phyloP scores from a whole-genome alignment of 2,797 vertebrate genomes.

The Pogoniulus pusillus region DNA sequence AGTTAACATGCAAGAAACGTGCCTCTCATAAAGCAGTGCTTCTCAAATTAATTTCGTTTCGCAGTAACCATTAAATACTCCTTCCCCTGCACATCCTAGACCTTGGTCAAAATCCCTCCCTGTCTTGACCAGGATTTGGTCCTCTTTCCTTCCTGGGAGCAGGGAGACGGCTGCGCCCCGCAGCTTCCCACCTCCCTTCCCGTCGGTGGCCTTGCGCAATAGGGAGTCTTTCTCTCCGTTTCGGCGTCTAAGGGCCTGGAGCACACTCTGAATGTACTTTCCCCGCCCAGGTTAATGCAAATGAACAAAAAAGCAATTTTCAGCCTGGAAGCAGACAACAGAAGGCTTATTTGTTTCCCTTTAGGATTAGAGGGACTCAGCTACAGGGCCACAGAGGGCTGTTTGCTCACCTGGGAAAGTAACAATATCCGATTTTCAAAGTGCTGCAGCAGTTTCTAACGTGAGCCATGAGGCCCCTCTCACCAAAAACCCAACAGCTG shows the following conservation, averaged over 20 bases:
- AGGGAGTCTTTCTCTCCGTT: neutral
- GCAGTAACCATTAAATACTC: neutral
- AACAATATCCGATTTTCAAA: neutral
- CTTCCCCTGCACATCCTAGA: neutral
- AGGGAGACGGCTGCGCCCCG: neutral
- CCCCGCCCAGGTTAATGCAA: slow-evolving; percentile 22
- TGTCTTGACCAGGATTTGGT: neutral
- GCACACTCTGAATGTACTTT: slow-evolving; percentile 14
- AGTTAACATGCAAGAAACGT: neutral
- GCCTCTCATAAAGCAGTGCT: neutral
- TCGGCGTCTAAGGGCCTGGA: slow-evolving; percentile 10
- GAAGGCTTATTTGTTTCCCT: neutral
- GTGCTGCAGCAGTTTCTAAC: neutral
- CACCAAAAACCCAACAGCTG: neutral
- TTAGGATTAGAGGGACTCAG: neutral
- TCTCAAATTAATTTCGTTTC: neutral
- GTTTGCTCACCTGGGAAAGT: neutral
- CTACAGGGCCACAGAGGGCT: neutral
- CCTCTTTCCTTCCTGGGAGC: neutral
- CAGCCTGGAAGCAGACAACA: neutral
- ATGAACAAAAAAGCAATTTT: neutral
- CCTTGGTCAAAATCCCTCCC: neutral
- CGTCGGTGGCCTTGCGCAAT: neutral
- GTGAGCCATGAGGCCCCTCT: neutral
- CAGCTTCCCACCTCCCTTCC: neutral